Conservation (phyloP, 2,113 vertebrate genomes). For the Eonycteris spelaea region DNA sequence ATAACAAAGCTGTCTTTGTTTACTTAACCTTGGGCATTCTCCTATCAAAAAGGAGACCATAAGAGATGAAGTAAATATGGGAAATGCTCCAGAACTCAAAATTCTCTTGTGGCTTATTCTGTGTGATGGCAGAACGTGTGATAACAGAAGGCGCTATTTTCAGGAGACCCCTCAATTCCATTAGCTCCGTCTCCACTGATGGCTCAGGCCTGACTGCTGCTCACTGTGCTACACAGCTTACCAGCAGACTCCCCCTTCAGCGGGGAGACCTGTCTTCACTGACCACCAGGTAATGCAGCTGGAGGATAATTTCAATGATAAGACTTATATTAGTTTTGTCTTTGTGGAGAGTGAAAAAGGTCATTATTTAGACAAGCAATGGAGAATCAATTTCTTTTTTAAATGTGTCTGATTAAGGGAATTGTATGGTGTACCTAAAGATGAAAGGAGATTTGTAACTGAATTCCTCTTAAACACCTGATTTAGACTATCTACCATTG, state of each 20-base stretch:
- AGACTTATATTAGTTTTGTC: conserved; percentile 42
- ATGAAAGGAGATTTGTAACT: background rate
- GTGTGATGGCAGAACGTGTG: background rate
- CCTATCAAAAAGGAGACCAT: background rate
- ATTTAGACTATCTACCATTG: conserved; percentile 24
- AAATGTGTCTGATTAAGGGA: background rate
- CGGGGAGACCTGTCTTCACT: background rate
- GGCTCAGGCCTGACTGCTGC: background rate
- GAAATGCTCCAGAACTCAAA: conserved; percentile 25
- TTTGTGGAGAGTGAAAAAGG: background rate
- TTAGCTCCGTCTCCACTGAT: background rate
- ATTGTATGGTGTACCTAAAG: background rate
- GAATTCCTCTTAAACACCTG: background rate
- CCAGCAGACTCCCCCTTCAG: background rate
- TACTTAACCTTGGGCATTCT: conserved; percentile 33
- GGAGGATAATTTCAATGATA: conserved; percentile 8
- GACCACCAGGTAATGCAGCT: background rate
- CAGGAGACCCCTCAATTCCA: background rate
- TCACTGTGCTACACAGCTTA: background rate
- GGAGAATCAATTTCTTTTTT: background rate
- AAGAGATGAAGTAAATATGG: conserved; percentile 7
- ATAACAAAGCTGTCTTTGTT: background rate
- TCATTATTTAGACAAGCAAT: conserved; percentile 3
- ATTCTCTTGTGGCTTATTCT: background rate
- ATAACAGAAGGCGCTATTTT: background rate